Evolutionary conservation across 1,140 invertebrate genomes (phyloP).

Genomic region (Aporrectodea caliginosa): DNA sequence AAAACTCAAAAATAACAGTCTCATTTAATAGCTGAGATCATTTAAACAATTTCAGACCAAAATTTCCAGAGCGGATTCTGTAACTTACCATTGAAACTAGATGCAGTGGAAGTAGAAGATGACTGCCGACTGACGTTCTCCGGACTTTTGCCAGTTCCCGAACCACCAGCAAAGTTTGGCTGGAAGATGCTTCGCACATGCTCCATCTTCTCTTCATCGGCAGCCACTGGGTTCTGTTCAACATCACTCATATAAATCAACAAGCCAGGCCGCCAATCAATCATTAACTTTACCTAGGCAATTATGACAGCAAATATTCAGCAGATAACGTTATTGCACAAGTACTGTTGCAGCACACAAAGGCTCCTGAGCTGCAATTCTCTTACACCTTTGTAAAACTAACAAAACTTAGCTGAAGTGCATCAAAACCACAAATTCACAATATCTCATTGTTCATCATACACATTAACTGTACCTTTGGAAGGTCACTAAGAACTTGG

Average conservation of each 20-base stretch:
- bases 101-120: slow-evolving; percentile 1
- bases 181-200: slow-evolving; percentile 55
- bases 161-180: slow-evolving; percentile 35
- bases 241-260: too few species aligned
- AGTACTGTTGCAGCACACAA: too few species aligned
- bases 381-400: neutral
- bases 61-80: neutral
- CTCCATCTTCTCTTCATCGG: slow-evolving; percentile 43
- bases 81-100: neutral
- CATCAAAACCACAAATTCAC: slow-evolving; percentile 47
- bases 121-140: neutral
- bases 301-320: too few species aligned
- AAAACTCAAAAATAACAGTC: too few species aligned
- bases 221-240: slow-evolving; percentile 12
- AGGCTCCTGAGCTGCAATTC: neutral
- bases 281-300: too few species aligned
- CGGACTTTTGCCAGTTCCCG: neutral
- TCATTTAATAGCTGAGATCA: neutral
- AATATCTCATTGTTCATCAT: slow-evolving; percentile 60
- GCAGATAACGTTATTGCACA: too few species aligned
- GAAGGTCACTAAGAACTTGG: slow-evolving; percentile 85
- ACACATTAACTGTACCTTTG: slow-evolving; percentile 68
- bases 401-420: neutral
- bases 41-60: neutral
- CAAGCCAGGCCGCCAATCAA: too few species aligned